Evolutionary conservation across 1,140 invertebrate species (phyloP), one percentile per base, ranked within the genome.

Genomic region (Lepidurus arcticus): DNA sequence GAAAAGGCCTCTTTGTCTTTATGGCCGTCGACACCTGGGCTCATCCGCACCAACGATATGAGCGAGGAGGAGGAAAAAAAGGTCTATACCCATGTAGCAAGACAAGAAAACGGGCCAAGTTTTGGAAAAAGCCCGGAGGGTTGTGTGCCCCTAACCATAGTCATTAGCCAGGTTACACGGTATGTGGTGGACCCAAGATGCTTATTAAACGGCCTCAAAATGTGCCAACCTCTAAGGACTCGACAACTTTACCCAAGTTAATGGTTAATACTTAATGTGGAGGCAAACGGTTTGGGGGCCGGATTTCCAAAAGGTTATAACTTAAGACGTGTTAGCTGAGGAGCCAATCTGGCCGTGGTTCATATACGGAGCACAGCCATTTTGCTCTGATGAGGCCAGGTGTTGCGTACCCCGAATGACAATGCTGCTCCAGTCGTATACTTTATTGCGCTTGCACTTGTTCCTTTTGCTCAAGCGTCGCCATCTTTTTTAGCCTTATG

Each of bases 171-270:
- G 78, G 73, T 78, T 78, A 78, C 78, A 78, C 78, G 78, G 73
- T 78, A 78, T 78, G 78, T 74, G 78, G 74, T 78, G 78, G 73
- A 73, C 75, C 75, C 78, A 78, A 78, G 78, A 78, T 78, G 78
- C 78, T 78, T 78, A 78, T 78, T 78, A 78, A 74, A 74, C 73
- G 75, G 78, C 78, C 78, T 78, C 78, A 78, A 74, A 78, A 73
- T 78, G 78, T 76, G 76, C 76, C 53, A 65, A 65, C 53, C 53
- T 65, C 53, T 65, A 65, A 65, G 53, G 53, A 65, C 53, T 65
- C 53, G 53, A 65, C 53, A 65, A 65, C 53, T 65, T 65, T 65
- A 65, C 53, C 53, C 53, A 65, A 65, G 53, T 65, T 65, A 65
- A 65, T 65, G 53, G 53, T 65, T 65, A 65, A 65, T 65, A 65